Evolutionary conservation across 2,113 vertebrate species (phyloP), one percentile per base, ranked within the genome.

Genomic region (cattle (Bos taurus)): DNA sequence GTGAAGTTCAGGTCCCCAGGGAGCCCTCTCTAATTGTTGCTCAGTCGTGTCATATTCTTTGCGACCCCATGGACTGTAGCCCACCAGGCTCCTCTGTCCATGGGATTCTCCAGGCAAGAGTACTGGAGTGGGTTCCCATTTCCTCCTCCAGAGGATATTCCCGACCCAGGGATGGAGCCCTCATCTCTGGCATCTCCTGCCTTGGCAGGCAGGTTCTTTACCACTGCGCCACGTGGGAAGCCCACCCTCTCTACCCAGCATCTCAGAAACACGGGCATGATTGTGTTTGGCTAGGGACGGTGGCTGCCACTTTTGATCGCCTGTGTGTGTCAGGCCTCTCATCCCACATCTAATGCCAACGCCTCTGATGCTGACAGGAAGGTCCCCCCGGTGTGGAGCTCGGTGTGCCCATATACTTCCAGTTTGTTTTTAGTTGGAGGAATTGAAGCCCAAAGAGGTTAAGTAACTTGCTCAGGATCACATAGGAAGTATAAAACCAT

Each of bases 381-480:
- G 11, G 28, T 15, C 60, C 50, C 50, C 0, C 21, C 2, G 9
- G 28, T 11, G 5, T 16, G 11, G 59, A 25, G 14, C 19, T 5
- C 14, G 30, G 25, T 2, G 7, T 2, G 16, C 12, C 17, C 17
- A 1, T 25, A 15, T 13, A 25, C 67, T 26, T 57, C 25, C 25
- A 21, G 36, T 7, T 60, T 28, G 54, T 43, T n/a, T 50, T 46
- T 19, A n/a, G 59, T 26, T 74, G 81, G 88, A 78, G 82, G 46
- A 62, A 8, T 36, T 56, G 40, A 64, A 90, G 60, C 60, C 88
- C 86, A 80, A 89, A 94, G 78, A 87, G 88, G 86, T 97, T 33
- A 85, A 54, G 82, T 85, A 28, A 56, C 8, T 54, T 56, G 19
- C 3, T 82, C 56, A 52, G 30, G 56, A 40, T 82, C 83, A 77